phyloP scores from a whole-genome alignment of 2,797 vertebrate genomes.

The Alca torda region DNA sequence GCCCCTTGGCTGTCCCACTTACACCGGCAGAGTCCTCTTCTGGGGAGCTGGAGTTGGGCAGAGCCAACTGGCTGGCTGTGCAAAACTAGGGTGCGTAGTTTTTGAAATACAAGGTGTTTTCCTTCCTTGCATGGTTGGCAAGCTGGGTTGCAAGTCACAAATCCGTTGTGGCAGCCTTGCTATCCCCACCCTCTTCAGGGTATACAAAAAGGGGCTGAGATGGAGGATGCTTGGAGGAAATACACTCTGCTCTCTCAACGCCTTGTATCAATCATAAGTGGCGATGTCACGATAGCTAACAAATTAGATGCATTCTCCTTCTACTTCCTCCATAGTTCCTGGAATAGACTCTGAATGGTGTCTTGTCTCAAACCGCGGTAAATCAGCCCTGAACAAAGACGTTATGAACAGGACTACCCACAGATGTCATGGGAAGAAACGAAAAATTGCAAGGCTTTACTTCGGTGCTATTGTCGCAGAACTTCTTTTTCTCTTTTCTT shows the following conservation, averaged over 20 bases:
- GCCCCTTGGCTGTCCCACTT: background rate
- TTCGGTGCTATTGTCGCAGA: slow-evolving; percentile 1
- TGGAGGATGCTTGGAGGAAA: background rate
- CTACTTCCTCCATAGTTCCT: slow-evolving; percentile 31
- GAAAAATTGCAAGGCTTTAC: slow-evolving; percentile 15
- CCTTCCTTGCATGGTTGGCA: background rate
- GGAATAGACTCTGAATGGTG: slow-evolving; percentile 51
- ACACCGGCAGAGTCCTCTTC: fast-evolving
- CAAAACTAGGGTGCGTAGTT: background rate
- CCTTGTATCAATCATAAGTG: background rate
- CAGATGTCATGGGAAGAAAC: slow-evolving; percentile 53
- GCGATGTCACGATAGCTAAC: background rate
- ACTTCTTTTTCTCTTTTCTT: slow-evolving; percentile 17
- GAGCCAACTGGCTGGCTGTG: background rate
- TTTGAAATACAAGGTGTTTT: background rate
- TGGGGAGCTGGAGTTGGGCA: background rate
- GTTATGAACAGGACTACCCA: slow-evolving; percentile 36
- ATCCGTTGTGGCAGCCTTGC: background rate
- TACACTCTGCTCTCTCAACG: background rate
- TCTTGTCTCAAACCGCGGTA: slow-evolving; percentile 19
- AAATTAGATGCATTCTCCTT: slow-evolving; percentile 8
- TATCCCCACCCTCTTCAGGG: background rate
- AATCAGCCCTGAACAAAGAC: slow-evolving; percentile 8
- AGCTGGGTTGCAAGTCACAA: background rate
- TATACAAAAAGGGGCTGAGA: background rate